A percentile compares a stretch with the other conserved stretches of the same genome.
phyloP scores from a whole-genome alignment of 1,140 invertebrate genomes.

The Triops longicaudatus region DNA sequence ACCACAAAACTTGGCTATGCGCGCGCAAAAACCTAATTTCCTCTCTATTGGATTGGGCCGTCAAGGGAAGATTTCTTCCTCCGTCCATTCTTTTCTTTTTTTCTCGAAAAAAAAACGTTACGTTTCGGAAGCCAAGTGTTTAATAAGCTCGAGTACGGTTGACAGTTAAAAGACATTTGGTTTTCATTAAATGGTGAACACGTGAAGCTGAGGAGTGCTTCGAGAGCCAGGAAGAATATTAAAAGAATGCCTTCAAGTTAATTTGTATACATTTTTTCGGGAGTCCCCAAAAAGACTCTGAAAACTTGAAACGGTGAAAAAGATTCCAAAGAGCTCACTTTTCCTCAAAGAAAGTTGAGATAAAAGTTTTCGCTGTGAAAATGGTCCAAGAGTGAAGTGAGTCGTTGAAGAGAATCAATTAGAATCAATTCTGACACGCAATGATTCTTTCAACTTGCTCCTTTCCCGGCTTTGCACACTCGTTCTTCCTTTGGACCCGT shows the following conservation, averaged over 20 bases:
- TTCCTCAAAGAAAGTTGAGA: not conserved
- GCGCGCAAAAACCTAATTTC: not conserved
- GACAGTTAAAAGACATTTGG: conserved; percentile 8
- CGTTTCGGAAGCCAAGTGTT: not conserved
- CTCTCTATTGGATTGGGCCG: not conserved
- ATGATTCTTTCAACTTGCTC: conserved; percentile 7
- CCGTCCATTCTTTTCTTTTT: not conserved
- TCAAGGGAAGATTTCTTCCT: not conserved
- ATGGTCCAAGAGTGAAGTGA: not conserved
- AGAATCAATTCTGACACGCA: not conserved
- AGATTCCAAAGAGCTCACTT: not conserved
- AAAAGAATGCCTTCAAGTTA: not conserved
- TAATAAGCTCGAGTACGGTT: not conserved
- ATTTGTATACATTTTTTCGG: not conserved
- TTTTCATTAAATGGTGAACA: not conserved
- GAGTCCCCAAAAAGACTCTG: not conserved
- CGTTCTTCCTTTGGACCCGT: not conserved
- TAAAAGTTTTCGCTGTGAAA: not conserved
- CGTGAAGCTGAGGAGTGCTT: not conserved
- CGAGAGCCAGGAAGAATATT: not conserved
- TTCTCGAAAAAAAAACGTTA: not conserved
- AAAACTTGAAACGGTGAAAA: too few relatives aligned
- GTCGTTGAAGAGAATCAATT: not conserved
- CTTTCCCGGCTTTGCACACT: not conserved
- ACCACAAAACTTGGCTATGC: not conserved